Base-by-base conservation (phyloP, 2,113 vertebrate species). In the Forbesichthys papilliferus region DNA sequence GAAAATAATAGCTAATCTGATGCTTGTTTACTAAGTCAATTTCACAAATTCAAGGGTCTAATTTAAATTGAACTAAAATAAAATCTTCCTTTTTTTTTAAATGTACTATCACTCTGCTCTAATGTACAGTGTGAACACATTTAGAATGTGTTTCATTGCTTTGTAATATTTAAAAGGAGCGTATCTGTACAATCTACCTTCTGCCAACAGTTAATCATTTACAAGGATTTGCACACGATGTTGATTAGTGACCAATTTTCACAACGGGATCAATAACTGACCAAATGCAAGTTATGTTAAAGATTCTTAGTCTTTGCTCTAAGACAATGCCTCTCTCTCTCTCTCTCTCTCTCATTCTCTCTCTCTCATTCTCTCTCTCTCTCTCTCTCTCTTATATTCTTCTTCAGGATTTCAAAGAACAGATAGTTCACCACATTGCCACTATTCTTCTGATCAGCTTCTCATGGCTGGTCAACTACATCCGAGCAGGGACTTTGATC, bases 401-500 rank as follows among this genome's bases (percentile, higher is more conserved):
- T 52, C 3, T 20, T 33, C 79, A 98, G 97, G 97, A 98, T 71
- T 99, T 98, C 83, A 96, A 96, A 71, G 96, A 98, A 55, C 96
- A 99, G 78, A 93, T 98, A 53, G 87, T 98, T 88, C 97, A 98
- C 87, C 96, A 98, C 0, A 88, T 97, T 0, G 95, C 96, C 83
- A 98, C 97, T 69, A 97, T 98, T 58, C 61, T 93, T 64, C 92
- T 99, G 75, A 94, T 99, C 75, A 92, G 94, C 74, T 98, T 99
- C 87, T 99, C 97, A 57, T 99, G 96, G 96, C 91, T 93, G 18
- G 94, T 95, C 78, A 98, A 97, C 86, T 98, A 97, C 73, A 91
- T 97, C 85, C 93, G 96, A 0, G 96, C 94, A 0, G 97, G 97
- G 59, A 98, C 97, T 0, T 88, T 98, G 66, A 94, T 98, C 89